Base-by-base conservation (phyloP, 2,888 invertebrate species). In the Crioceris asparagi region DNA sequence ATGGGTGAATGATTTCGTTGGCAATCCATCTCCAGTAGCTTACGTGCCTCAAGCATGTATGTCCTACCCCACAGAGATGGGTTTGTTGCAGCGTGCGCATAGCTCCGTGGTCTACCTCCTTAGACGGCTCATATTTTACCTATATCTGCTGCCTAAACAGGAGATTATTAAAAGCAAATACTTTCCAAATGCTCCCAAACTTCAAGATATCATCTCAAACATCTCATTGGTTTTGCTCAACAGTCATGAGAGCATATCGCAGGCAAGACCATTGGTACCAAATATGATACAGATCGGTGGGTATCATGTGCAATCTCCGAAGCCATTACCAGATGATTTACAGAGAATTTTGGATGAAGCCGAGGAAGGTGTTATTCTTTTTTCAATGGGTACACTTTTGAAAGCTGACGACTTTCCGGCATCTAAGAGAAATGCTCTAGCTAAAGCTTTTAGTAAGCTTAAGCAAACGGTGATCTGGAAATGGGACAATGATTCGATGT, bases 281-380 rank as follows among this genome's bases (percentile, higher is more conserved):
- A 71, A 69, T 51, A 61, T 72, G 43, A 55, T 74, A 2, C 71
- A 74, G 51, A 63, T 75, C 33, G 75, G 74, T 7, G 75, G 75
- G 26, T 50, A 66, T 32, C 75, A 75, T 29, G 44, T 59, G 2
- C 31, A 53, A 29, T 45, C 51, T 4, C 50, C 55, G 1, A 52
- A 55, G 40, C 44, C 45, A 32, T 32, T 59, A 10, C 51, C 52
- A 3, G 26, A 45, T 19, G 47, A 53, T 33, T 33, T 54, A 4
- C 44, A 54, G 40, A 26, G 47, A 26, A 47, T 45, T 32, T 31
- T 54, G 30, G 52, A 52, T 30, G 34, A 41, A 19, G 48, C 53
- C 3, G 44, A 43, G 34, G 44, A 52, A 27, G 54, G 54, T 3
- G 72, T 69, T 0, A 61, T 76, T 1, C 72, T 72, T 40, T 68